A percentile compares a stretch with the other conserved stretches of the same genome.
These are phyloP conservation scores for Ophion obscuratus DNA, from an alignment of 2,888 invertebrate genomes.

Conservation along the genomic window DNA sequence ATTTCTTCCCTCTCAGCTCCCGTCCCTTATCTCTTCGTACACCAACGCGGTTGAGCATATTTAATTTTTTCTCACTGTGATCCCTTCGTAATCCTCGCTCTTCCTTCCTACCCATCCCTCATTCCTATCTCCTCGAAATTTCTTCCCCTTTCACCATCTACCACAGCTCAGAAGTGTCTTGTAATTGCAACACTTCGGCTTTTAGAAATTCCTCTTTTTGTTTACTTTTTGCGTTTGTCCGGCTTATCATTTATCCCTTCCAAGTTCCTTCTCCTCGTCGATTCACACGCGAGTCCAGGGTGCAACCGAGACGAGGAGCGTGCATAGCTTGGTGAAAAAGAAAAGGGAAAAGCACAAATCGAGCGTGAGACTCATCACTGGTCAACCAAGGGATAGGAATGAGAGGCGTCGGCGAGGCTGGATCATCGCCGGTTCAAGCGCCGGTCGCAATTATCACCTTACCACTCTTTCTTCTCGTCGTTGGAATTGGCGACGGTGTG, in stretches of 20 bases:
- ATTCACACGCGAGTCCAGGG: slow-evolving; percentile 31
- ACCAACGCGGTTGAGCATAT: slow-evolving; percentile 13
- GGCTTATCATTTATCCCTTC: neutral
- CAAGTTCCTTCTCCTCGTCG: slow-evolving; percentile 37
- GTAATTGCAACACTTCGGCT: slow-evolving; percentile 10
- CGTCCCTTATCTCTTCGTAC: slow-evolving; percentile 15
- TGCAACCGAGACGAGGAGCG: slow-evolving; percentile 21
- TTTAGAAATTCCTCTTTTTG: slow-evolving; percentile 18
- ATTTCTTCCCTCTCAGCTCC: slow-evolving; percentile 27
- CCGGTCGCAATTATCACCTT: slow-evolving; percentile 65
- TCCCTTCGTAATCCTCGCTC: neutral
- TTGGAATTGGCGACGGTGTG: slow-evolving; percentile 68
- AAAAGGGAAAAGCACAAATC: slow-evolving; percentile 32
- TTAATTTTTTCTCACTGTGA: slow-evolving; percentile 22
- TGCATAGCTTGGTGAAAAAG: slow-evolving; percentile 1
- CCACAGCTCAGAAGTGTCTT: slow-evolving; percentile 4
- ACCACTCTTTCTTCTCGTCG: slow-evolving; percentile 63
- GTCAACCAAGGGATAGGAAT: slow-evolving; percentile 69
- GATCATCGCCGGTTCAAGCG: slow-evolving; percentile 70
- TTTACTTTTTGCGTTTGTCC: slow-evolving; percentile 5
- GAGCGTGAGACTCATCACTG: slow-evolving; percentile 41
- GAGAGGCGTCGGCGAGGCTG: slow-evolving; percentile 68
- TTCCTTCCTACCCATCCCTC: neutral
- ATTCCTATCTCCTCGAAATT: neutral
- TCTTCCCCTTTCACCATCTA: neutral